Evolutionary conservation across 2,888 invertebrate genomes (phyloP).

Genomic region (Seira ritae): DNA sequence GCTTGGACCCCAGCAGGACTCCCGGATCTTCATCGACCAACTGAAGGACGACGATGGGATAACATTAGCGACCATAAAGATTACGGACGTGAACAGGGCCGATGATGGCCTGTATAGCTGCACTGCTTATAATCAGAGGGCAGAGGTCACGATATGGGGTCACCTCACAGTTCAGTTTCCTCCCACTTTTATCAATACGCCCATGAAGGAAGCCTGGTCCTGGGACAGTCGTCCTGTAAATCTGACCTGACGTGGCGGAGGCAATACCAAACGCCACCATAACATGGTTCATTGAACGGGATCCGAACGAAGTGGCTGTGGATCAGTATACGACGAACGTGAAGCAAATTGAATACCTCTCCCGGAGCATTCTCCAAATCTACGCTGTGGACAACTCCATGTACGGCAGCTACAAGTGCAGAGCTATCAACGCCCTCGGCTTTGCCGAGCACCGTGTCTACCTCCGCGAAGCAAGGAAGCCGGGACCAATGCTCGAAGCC

Average conservation of each 20-base stretch:
- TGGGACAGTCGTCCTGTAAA: slow-evolving; percentile 90
- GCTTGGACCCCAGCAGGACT: slow-evolving; percentile 81
- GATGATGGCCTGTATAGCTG: slow-evolving; percentile 95
- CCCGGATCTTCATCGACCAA: slow-evolving; percentile 81
- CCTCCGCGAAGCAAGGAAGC: slow-evolving; percentile 85
- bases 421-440: slow-evolving; percentile 87
- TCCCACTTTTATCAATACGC: slow-evolving; percentile 85
- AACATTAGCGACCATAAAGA: slow-evolving; percentile 82
- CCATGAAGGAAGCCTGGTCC: slow-evolving; percentile 83
- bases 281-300: slow-evolving; percentile 82
- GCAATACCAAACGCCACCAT: slow-evolving; percentile 93
- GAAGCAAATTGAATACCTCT: slow-evolving; percentile 82
- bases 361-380: slow-evolving; percentile 79
- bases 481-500: slow-evolving; percentile 82
- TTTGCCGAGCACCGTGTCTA: slow-evolving; percentile 82
- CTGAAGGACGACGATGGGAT: slow-evolving; percentile 76
- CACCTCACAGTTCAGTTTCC: slow-evolving; percentile 89
- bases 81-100: slow-evolving; percentile 81
- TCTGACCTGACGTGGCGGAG: slow-evolving; percentile 91
- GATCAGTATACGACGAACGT: slow-evolving; percentile 78
- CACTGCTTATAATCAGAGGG: slow-evolving; percentile 83
- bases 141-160: slow-evolving; percentile 76
- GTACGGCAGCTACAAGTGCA: slow-evolving; percentile 87
- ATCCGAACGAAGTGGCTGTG: slow-evolving; percentile 74
- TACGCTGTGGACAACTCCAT: slow-evolving; percentile 81